Evolutionary conservation across 2,888 invertebrate genomes (phyloP), one percentile per base, ranked within the genome.

Genomic region (Mystacides longicornis): DNA sequence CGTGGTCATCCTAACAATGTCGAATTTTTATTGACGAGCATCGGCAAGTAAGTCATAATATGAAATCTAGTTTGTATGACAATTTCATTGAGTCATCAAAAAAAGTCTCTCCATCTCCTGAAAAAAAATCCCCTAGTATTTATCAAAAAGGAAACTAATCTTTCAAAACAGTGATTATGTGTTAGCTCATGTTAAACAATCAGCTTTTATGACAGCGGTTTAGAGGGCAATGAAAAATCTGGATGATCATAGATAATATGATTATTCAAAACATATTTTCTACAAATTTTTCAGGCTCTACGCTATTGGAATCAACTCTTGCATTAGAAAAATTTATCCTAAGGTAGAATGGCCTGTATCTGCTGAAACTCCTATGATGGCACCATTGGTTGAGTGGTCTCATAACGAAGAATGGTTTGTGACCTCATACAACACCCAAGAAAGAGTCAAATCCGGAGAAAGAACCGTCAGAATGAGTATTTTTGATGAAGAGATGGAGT

Each of bases 301-400:
- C 70, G 82, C 84, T 61, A 75, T 79, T 23, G 96, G 97, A 1
- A 66, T 87, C 52, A 84, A 88, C 64, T 82, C 90, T 1, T 80
- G 86, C 58, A 69, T 93, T 3, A 79, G 86, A 1, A 82, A 84
- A 54, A 74, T 97, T 33, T 94, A 92, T 70, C 88, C 92, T 0
- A 69, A 77, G 22, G 75, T 92, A 0, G 66, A 80, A 43, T 92
- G 83, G 70, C 96, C 96, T 0, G 95, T 96, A 1, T 87, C 92
- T 0, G 80, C 86, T 27, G 87, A 88, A 1, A 96, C 96, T 0
- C 87, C 90, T 0, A 89, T 89, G 82, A 77, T 95, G 45, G 81
- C 90, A 0, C 86, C 92, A 2, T 73, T 88, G 2, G 81, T 96
- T n/a, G 82, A 82, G 61, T 96, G 95, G 94, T 89, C 94, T 63